Percentiles rank a stretch among this genome's conserved stretches.
Evolutionary conservation across 2,888 invertebrate genomes (phyloP).

Genomic region (Flexamia atlantica): DNA sequence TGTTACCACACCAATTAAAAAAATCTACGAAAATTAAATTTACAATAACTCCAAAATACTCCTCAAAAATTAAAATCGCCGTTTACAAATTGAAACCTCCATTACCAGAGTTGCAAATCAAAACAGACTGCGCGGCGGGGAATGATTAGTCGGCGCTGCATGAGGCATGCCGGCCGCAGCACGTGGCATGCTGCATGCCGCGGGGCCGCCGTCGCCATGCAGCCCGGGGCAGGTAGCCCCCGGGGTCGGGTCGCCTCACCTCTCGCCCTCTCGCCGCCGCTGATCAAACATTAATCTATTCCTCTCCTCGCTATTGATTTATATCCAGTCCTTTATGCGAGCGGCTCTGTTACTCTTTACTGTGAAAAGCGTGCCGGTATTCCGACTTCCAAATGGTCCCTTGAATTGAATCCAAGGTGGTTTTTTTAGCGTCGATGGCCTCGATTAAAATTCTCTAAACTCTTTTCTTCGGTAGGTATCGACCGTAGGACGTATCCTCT

Average conservation of each 20-base stretch:
- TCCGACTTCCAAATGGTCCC: no score
- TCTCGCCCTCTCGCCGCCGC: background rate
- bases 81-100: no score
- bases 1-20: no score
- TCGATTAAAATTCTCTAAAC: no score
- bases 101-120: no score
- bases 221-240: constrained; percentile 36
- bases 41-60: no score
- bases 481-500: no score
- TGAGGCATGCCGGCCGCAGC: background rate
- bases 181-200: constrained; percentile 23
- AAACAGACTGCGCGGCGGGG: background rate
- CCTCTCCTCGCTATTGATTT: constrained; percentile 40
- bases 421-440: no score
- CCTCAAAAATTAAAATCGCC: no score
- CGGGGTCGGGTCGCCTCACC: background rate
- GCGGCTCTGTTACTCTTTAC: background rate
- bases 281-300: constrained; percentile 51
- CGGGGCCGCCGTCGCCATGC: background rate
- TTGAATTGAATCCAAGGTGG: no score
- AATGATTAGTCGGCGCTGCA: background rate
- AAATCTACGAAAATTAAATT: no score
- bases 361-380: background rate
- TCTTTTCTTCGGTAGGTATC: no score
- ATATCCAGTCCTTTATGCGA: background rate